Percentiles rank a stretch among this genome's conserved stretches.
Evolutionary conservation across 2,113 vertebrate genomes (phyloP).

Genomic region (Macquaria australasica): DNA sequence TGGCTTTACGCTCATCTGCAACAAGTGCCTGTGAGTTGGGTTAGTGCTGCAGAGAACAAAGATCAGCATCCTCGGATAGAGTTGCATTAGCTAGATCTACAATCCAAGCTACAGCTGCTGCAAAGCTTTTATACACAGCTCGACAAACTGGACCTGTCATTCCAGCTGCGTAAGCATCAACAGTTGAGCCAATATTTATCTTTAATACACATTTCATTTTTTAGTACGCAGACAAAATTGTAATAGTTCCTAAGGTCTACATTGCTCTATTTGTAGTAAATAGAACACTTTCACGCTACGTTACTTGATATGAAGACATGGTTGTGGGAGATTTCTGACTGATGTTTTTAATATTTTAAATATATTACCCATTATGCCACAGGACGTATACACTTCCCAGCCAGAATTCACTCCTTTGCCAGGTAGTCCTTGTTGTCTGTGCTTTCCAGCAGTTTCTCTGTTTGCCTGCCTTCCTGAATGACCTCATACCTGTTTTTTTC

Average conservation of each 20-base stretch:
- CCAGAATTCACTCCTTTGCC: background rate
- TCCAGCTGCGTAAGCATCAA: background rate
- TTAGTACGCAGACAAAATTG: background rate
- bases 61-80: background rate
- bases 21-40: slow-evolving; percentile 66
- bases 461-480: slow-evolving; percentile 2
- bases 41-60: slow-evolving; percentile 17
- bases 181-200: background rate
- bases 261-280: background rate
- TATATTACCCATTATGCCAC: background rate
- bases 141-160: background rate
- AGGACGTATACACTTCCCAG: background rate
- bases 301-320: background rate
- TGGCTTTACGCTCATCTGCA: slow-evolving; percentile 65
- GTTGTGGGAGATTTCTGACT: background rate
- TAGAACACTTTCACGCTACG: background rate
- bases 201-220: background rate
- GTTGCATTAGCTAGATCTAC: background rate
- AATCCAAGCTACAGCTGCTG: background rate
- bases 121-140: background rate
- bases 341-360: background rate
- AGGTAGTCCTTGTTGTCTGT: background rate
- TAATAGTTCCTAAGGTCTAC: background rate
- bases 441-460: background rate
- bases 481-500: background rate